These are phyloP conservation scores for Argyresthia goedartella DNA, from an alignment of 2,888 invertebrate species.

Conservation along the genomic window DNA sequence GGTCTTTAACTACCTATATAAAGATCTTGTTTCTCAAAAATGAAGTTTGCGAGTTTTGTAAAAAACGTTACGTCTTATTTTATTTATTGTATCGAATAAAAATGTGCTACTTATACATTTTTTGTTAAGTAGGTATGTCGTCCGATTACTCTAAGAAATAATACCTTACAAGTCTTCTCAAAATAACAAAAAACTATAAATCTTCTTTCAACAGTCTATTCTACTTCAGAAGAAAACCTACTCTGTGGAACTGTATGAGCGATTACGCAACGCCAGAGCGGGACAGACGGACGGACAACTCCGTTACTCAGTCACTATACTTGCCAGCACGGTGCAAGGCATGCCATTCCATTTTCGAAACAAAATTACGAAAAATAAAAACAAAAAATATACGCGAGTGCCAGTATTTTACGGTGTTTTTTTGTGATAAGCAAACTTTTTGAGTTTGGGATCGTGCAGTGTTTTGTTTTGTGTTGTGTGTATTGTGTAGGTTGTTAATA, in stretches of 20 bases:
- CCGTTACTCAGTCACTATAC: conserved; percentile 48
- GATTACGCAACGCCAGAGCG: conserved; percentile 55
- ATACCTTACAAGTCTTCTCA: no score
- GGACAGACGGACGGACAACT: conserved; percentile 40
- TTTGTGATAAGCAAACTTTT: neutral
- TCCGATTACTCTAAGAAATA: no score
- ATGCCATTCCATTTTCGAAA: conserved; percentile 23
- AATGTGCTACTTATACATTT: no score
- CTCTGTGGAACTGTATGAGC: conserved; percentile 56
- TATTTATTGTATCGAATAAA: no score
- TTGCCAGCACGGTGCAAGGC: conserved; percentile 33
- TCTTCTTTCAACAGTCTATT: neutral
- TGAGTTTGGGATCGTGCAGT: neutral
- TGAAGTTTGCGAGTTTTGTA: no score
- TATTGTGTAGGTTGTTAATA: conserved; percentile 10
- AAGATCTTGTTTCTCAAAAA: no score
- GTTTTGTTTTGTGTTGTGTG: conserved; percentile 16
- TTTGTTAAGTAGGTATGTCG: no score
- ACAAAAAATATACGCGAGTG: conserved; percentile 3
- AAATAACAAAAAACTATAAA: no score
- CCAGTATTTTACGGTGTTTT: neutral
- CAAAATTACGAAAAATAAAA: conserved; percentile 26
- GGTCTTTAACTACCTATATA: no score
- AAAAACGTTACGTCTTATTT: no score
- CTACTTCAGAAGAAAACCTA: conserved; percentile 14